Evolutionary conservation across 2,113 vertebrate species (phyloP).

Genomic region (Amphiprion ocellaris): DNA sequence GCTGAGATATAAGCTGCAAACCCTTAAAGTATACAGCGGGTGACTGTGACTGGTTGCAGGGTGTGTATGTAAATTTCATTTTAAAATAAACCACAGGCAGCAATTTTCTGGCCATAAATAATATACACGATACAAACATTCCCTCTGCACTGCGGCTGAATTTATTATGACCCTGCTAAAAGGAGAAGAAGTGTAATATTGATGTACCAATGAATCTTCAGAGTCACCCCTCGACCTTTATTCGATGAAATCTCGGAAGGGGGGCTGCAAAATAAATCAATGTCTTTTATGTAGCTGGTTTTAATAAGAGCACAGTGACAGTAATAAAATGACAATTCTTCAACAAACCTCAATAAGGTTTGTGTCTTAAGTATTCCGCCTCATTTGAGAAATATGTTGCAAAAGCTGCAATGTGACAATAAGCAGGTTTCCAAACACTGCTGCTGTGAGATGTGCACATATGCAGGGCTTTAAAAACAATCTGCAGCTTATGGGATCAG

Average conservation of each 20-base stretch:
- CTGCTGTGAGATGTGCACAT: neutral
- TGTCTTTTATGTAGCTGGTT: slow-evolving; percentile 53
- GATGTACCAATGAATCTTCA: slow-evolving; percentile 73
- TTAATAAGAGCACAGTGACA: slow-evolving; percentile 23
- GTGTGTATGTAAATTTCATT: slow-evolving; percentile 69
- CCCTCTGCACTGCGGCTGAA: slow-evolving; percentile 74
- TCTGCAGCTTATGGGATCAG: no score
- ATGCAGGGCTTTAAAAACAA: neutral
- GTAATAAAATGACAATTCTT: slow-evolving; percentile 28
- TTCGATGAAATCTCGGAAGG: slow-evolving; percentile 58
- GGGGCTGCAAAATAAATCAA: slow-evolving; percentile 59
- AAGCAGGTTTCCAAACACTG: neutral
- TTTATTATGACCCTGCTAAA: slow-evolving; percentile 73
- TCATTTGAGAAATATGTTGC: slow-evolving; percentile 21
- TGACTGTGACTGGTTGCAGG: slow-evolving; percentile 29
- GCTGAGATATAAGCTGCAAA: slow-evolving; percentile 25
- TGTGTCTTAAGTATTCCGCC: slow-evolving; percentile 17
- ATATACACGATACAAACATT: slow-evolving; percentile 75
- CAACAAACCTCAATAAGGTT: neutral
- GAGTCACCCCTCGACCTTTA: slow-evolving; percentile 64
- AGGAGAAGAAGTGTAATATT: slow-evolving; percentile 54
- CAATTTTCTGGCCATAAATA: slow-evolving; percentile 78
- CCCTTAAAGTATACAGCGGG: slow-evolving; percentile 22
- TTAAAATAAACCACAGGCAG: slow-evolving; percentile 77
- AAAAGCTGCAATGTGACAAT: neutral